Evolutionary conservation across 2,797 vertebrate species (phyloP), one percentile per base, ranked within the genome.

Genomic region (Remorina albescens): DNA sequence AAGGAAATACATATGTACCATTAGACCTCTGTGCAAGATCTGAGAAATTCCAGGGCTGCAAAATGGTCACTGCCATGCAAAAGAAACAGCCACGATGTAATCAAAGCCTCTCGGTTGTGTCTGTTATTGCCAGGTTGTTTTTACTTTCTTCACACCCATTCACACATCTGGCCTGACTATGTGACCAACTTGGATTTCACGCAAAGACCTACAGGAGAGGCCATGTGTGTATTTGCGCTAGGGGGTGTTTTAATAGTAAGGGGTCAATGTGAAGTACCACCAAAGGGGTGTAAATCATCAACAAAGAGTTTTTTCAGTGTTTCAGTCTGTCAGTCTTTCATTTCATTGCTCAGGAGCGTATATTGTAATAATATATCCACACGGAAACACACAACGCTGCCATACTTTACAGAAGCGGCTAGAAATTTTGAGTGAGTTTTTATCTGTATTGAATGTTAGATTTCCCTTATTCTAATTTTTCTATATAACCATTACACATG

Each of bases 111-210:
- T 21, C 68, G 69, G 46, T 37, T 67, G 26, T 36, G 50, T 68
- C 67, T 74, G 25, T 69, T 62, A 56, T 56, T 54, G 36, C 6
- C 19, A 8, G 26, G 34, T 53, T 78, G 42, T 50, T 80, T 75
- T 71, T 28, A 60, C 37, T 67, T 76, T 74, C 67, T 69, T 39
- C 12, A 7, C n/a, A n/a, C n/a, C n/a, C n/a, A n/a, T n/a, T n/a
- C n/a, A n/a, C 34, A 21, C 65, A 71, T 53, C 56, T n/a, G n/a
- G n/a, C 61, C 36, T 69, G 50, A 68, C 19, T 49, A 16, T 26
- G 12, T 16, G 58, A 63, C n/a, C 51, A 60, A 65, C 28, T 49
- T 4, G 50, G 10, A 46, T 19, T 26, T 16, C 19, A 68, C 63
- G 42, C 44, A 59, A 23, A 62, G 51, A 63, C 49, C 12, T 72